A percentile compares a stretch with the other conserved stretches of the same genome.
Evolutionary conservation across 2,888 invertebrate genomes (phyloP).

Genomic region (Melikaiella ostensackeni): DNA sequence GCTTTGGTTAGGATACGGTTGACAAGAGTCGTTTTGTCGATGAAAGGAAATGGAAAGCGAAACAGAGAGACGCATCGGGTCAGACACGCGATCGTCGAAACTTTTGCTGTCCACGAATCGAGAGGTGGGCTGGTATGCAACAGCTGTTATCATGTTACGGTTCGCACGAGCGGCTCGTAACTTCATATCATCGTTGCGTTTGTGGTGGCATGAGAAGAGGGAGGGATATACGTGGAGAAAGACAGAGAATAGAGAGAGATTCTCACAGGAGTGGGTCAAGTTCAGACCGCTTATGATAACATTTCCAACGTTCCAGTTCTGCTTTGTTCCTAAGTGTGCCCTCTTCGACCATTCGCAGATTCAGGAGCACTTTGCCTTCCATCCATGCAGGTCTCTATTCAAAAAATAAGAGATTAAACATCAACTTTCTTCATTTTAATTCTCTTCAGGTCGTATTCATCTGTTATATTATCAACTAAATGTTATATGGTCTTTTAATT

Average conservation of each 20-base stretch:
- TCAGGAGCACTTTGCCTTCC: neutral
- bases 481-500: no score
- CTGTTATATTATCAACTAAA: neutral
- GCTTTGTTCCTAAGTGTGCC: conserved; percentile 56
- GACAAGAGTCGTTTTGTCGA: conserved; percentile 14
- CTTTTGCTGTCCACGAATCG: conserved; percentile 67
- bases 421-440: no score
- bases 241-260: conserved; percentile 47
- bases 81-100: conserved; percentile 66
- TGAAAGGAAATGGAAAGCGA: conserved; percentile 16
- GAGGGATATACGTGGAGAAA: conserved; percentile 48
- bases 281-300: conserved; percentile 75
- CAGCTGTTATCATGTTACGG: conserved; percentile 75
- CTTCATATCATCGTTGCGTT: conserved; percentile 68
- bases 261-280: conserved; percentile 73
- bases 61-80: conserved; percentile 39
- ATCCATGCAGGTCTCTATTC: neutral
- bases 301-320: conserved; percentile 66
- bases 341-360: conserved; percentile 31
- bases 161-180: conserved; percentile 74
- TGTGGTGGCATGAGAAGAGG: conserved; percentile 47
- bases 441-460: neutral
- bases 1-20: neutral
- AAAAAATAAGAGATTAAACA: neutral
- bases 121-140: conserved; percentile 63